A percentile compares a stretch with the other conserved stretches of the same genome.
Conservation (phyloP, 1,140 invertebrate genomes). For the Solenopsis fugax region DNA sequence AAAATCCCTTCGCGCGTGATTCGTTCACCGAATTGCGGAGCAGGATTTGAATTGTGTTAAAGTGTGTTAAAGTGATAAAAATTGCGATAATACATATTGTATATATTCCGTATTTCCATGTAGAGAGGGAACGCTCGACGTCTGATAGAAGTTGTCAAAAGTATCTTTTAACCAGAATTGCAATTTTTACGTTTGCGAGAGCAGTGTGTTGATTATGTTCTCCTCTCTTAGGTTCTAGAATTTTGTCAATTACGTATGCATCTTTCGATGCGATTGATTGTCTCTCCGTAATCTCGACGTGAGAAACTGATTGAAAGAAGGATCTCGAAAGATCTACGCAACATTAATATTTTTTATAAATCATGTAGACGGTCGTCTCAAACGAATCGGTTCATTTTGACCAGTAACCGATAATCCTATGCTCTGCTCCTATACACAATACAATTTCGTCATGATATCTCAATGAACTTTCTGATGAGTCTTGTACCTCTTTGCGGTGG, state of each 20-base stretch:
- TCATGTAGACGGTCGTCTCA: neutral
- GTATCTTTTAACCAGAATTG: neutral
- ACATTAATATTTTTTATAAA: conserved; percentile 2
- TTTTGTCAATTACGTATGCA: neutral
- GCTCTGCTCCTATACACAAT: neutral
- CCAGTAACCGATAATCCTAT: conserved; percentile 10
- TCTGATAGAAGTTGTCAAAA: neutral
- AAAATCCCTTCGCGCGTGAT: conserved; percentile 43
- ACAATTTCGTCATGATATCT: conserved; percentile 18
- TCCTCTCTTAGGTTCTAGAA: conserved; percentile 8
- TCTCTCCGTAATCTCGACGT: neutral
- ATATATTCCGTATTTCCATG: neutral
- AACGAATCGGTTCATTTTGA: neutral
- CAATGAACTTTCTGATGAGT: conserved; percentile 32
- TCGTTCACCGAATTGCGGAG: conserved; percentile 31
- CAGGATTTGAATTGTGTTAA: conserved; percentile 35
- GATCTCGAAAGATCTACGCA: neutral
- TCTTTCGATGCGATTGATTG: neutral
- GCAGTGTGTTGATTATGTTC: neutral
- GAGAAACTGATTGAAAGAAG: neutral
- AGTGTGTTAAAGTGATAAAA: conserved; percentile 46
- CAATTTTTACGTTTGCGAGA: conserved; percentile 6
- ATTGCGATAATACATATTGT: conserved; percentile 9
- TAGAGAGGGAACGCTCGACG: neutral
- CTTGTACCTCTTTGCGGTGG: conserved; percentile 8